Base-by-base conservation (phyloP, 1,140 invertebrate genomes). In the Adelges cooleyi region DNA sequence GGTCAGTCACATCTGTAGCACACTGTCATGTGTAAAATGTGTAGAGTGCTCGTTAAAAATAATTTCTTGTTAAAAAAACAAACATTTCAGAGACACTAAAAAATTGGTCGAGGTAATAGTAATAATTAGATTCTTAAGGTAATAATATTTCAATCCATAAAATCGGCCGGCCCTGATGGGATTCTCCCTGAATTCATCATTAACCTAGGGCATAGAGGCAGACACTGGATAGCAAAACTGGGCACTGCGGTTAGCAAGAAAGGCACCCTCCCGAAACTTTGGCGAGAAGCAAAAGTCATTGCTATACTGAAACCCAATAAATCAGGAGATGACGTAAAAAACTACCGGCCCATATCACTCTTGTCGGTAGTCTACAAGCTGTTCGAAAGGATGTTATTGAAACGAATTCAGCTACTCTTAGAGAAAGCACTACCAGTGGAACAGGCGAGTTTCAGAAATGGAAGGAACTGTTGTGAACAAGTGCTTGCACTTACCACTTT, bases 401-500 rank as follows among this genome's bases (percentile, higher is more conserved):
- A 67, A 27, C 22, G 67, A 23, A 65, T 65, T 15, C 15, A 17
- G 27, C n/a, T n/a, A n/a, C 11, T 23, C 36, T 40, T 67, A 8
- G 36, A 53, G 18, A 59, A 23, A 22, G 25, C 25, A 17, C 17
- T 53, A 13, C 25, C 33, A 23, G 29, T 4, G 10, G 51, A 66
- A 46, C 65, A 54, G 36, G 65, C 65, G 18, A 38, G 65, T 17
- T 66, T 66, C 49, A 25, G 50, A 23, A 33, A 17, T 25, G 65
- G 51, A 23, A 53, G 25, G 27, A 36, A 9, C 15, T 67, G 67
- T 33, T 25, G 29, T 22, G 44, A 33, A 22, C 59, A 67, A 46
- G 50, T 67, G 17, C 42, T 67, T n/a, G 65, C 65, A 23, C 48
- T 67, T n/a, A 67, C 59, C 23, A 23, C 65, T 46, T 59, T 65